These are phyloP conservation scores for Acanthisitta chloris DNA, from an alignment of 2,113 vertebrate genomes.

Conservation along the genomic window DNA sequence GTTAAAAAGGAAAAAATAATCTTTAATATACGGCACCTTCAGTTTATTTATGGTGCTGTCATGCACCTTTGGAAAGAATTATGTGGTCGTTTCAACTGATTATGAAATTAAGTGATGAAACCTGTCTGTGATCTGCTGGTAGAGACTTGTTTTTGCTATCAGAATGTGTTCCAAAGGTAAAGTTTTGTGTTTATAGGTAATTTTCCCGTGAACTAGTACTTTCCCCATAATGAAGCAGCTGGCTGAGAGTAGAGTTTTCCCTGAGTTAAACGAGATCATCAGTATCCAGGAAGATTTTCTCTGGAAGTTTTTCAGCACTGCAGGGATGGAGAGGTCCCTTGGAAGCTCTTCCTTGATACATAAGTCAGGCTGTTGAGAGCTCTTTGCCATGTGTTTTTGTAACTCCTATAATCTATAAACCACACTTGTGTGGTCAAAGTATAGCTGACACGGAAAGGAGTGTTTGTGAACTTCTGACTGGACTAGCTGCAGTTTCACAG, in stretches of 20 bases:
- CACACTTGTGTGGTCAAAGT: slow-evolving; percentile 33
- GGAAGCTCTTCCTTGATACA: slow-evolving; percentile 33
- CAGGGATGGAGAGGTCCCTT: slow-evolving; percentile 48
- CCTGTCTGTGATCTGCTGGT: neutral
- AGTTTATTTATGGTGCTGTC: neutral
- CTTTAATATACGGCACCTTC: neutral
- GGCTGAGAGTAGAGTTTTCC: neutral
- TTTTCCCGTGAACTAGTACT: neutral
- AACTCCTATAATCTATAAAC: slow-evolving; percentile 34
- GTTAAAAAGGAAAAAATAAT: neutral
- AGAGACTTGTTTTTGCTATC: neutral
- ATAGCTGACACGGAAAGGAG: neutral
- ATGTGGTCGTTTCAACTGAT: neutral
- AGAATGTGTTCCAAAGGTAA: neutral
- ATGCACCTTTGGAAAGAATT: neutral
- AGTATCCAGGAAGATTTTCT: neutral
- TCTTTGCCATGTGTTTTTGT: slow-evolving; percentile 26
- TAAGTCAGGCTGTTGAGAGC: neutral
- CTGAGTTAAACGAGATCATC: neutral
- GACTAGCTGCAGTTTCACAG: slow-evolving; percentile 11
- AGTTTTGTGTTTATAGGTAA: neutral
- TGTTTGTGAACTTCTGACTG: slow-evolving; percentile 24
- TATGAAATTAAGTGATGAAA: neutral
- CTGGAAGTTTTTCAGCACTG: slow-evolving; percentile 59
- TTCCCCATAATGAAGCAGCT: neutral